Conservation (phyloP, 2,888 invertebrate genomes). For the Cantharis rustica region DNA sequence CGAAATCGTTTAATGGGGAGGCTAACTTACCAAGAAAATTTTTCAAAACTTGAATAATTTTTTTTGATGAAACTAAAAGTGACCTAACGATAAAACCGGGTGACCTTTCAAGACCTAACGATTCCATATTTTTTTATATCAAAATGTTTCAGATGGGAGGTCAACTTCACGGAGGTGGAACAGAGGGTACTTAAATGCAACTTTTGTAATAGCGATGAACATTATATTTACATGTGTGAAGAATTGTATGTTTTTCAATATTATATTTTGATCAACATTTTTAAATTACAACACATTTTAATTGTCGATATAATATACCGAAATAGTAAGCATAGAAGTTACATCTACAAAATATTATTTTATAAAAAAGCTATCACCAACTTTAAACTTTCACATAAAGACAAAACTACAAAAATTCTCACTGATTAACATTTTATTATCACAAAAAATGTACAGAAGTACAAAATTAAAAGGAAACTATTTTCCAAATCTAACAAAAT, state of each 20-base stretch:
- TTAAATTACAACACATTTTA: not conserved
- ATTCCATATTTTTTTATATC: too few relatives aligned
- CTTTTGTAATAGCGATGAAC: too few relatives aligned
- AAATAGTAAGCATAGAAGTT: not conserved
- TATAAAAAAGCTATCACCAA: not conserved
- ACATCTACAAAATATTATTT: not conserved
- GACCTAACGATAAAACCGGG: too few relatives aligned
- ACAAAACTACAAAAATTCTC: slow-evolving; percentile 7
- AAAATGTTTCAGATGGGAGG: too few relatives aligned
- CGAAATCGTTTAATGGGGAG: too few relatives aligned
- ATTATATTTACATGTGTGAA: too few relatives aligned
- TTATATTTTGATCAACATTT: not conserved
- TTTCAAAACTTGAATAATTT: too few relatives aligned
- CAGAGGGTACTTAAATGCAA: too few relatives aligned
- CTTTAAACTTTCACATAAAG: slow-evolving; percentile 1
- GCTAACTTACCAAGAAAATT: too few relatives aligned
- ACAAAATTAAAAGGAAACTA: slow-evolving; percentile 4
- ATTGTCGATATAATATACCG: not conserved
- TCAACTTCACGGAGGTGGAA: too few relatives aligned
- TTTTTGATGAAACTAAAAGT: too few relatives aligned
- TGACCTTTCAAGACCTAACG: too few relatives aligned
- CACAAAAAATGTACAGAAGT: slow-evolving; percentile 17
- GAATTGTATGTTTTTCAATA: not conserved
- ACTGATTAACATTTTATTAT: slow-evolving; percentile 1
- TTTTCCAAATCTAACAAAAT: slow-evolving; percentile 57